Evolutionary conservation across 2,888 invertebrate species (phyloP).

Genomic region (Cepaea hortensis): DNA sequence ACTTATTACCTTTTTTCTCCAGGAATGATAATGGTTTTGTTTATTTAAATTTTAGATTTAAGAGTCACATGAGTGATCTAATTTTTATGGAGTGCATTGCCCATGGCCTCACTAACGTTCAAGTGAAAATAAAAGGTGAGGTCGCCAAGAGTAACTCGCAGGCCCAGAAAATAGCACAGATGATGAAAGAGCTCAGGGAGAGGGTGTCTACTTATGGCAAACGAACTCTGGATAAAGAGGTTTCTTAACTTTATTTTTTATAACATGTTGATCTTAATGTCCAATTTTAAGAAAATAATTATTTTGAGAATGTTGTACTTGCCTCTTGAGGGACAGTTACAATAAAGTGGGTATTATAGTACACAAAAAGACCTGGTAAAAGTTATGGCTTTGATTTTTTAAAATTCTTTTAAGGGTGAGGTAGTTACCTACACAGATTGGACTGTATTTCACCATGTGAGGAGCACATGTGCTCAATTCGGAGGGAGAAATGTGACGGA

Average conservation of each 20-base stretch:
- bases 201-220: slow-evolving; percentile 72
- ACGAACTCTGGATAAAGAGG: slow-evolving; percentile 75
- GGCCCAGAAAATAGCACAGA: slow-evolving; percentile 68
- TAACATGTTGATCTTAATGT: no score
- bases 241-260: slow-evolving; percentile 44
- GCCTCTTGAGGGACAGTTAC: no score
- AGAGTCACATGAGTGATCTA: slow-evolving; percentile 76
- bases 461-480: no score
- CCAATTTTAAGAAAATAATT: no score
- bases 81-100: slow-evolving; percentile 76
- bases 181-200: slow-evolving; percentile 66
- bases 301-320: no score
- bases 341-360: no score
- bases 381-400: no score
- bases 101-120: slow-evolving; percentile 75
- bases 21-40: neutral
- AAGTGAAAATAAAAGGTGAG: slow-evolving; percentile 75
- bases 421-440: no score
- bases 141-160: slow-evolving; percentile 75
- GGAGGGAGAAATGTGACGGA: no score
- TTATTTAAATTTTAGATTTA: slow-evolving; percentile 66
- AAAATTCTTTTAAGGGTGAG: no score
- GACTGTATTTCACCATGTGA: no score
- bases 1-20: neutral
- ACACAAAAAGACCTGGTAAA: no score